A percentile compares a stretch with the other conserved stretches of the same genome.
phyloP scores from a whole-genome alignment of 2,113 vertebrate species.

The Prunella fulvescens region DNA sequence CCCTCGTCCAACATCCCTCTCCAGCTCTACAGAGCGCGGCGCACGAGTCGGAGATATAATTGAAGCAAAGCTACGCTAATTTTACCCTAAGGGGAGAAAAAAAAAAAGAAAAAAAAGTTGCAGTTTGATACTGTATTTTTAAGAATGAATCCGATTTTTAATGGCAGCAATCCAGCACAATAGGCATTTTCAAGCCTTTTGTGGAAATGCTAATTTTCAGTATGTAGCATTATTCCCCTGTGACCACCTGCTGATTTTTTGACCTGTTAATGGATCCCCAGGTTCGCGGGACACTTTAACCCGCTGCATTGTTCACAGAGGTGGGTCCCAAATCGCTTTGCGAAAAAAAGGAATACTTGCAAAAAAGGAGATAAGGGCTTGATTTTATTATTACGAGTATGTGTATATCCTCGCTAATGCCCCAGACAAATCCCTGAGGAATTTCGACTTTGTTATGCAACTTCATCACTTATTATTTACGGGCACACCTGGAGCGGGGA shows the following conservation, averaged over 20 bases:
- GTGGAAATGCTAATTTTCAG: slow-evolving; percentile 73
- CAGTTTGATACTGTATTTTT: slow-evolving; percentile 10
- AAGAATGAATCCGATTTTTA: background rate
- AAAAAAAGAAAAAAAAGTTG: background rate
- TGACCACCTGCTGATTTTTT: slow-evolving; percentile 76
- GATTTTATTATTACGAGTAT: slow-evolving; percentile 18
- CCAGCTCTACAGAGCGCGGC: background rate
- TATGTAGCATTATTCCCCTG: slow-evolving; percentile 1
- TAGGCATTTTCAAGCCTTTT: slow-evolving; percentile 60
- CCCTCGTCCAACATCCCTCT: background rate
- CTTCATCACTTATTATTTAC: background rate
- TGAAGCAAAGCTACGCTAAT: background rate
- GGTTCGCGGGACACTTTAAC: slow-evolving; percentile 54
- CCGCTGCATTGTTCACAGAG: slow-evolving; percentile 60
- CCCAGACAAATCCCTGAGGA: background rate
- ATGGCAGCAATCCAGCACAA: slow-evolving; percentile 65
- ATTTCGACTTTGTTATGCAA: background rate
- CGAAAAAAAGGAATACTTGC: background rate
- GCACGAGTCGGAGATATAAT: background rate
- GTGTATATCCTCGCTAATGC: background rate
- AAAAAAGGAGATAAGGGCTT: slow-evolving; percentile 23
- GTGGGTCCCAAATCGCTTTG: background rate
- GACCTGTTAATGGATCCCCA: slow-evolving; percentile 84
- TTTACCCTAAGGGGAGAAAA: fast-evolving
- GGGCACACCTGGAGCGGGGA: background rate